These are phyloP conservation scores for Sebastes fasciatus DNA, from an alignment of 2,113 vertebrate genomes.

Conservation along the genomic window DNA sequence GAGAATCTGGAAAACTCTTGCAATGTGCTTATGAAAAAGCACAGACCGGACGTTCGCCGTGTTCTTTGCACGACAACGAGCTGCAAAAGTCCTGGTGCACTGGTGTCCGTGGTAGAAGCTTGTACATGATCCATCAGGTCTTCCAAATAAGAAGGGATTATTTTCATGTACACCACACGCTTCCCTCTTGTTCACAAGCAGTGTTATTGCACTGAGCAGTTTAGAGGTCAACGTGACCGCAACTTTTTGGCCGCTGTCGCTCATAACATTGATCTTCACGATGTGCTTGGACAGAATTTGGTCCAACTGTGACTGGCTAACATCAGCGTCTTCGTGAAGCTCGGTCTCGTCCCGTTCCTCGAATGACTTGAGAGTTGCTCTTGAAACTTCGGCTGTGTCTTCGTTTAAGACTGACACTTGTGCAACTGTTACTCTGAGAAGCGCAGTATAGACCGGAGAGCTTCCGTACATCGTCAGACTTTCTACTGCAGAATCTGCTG, in stretches of 20 bases:
- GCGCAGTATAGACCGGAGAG: conserved; percentile 34
- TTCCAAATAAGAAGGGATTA: conserved; percentile 62
- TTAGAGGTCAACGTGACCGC: conserved; percentile 32
- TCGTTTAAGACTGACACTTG: conserved; percentile 48
- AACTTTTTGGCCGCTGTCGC: conserved; percentile 11
- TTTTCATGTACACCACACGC: conserved; percentile 26
- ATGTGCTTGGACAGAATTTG: conserved; percentile 48
- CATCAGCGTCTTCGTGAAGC: background rate
- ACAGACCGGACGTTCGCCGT: conserved; percentile 25
- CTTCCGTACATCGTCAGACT: conserved; percentile 41
- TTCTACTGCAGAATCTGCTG: background rate
- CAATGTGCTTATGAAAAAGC: conserved; percentile 35
- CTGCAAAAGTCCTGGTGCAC: background rate
- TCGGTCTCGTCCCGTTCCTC: background rate
- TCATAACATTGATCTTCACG: conserved; percentile 9
- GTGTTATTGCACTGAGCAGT: conserved; percentile 12
- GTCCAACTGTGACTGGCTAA: conserved; percentile 29
- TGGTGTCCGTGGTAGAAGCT: background rate
- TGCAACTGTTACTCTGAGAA: conserved; percentile 46
- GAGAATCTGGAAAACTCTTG: conserved; percentile 65
- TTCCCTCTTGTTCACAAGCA: conserved; percentile 59
- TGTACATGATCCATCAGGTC: background rate
- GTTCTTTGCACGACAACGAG: conserved; percentile 34
- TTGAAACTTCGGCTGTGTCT: conserved; percentile 23
- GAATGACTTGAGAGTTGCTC: conserved; percentile 49